These are phyloP conservation scores for Paradoxurus hermaphroditus DNA, from an alignment of 2,113 vertebrate species.

Conservation along the genomic window DNA sequence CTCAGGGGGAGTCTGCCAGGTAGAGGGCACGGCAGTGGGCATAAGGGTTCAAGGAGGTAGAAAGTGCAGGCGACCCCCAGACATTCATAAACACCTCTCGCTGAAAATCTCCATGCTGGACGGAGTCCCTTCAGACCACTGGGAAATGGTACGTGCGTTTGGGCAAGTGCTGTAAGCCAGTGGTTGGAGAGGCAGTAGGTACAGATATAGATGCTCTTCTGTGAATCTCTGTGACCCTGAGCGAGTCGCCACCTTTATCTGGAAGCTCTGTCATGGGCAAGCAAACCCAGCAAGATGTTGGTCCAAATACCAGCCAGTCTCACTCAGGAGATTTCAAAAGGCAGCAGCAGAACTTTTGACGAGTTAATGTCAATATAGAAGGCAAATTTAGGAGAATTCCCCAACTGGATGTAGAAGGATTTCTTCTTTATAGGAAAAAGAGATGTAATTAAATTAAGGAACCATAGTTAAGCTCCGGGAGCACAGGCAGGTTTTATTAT, in stretches of 20 bases:
- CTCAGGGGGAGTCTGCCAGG: rapidly evolving
- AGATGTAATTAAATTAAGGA: background rate
- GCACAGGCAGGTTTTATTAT: background rate
- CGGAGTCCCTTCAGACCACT: no score
- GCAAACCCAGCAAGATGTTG: background rate
- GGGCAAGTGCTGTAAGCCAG: no score
- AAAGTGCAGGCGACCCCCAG: background rate
- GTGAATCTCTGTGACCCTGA: background rate
- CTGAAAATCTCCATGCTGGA: rapidly evolving
- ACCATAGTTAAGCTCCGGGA: background rate
- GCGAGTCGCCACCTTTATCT: rapidly evolving
- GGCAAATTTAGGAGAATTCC: background rate
- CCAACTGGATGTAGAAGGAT: background rate
- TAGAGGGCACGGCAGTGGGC: no score
- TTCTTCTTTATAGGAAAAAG: background rate
- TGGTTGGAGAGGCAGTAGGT: background rate
- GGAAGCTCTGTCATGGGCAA: background rate
- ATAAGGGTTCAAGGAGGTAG: no score
- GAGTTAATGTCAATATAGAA: background rate
- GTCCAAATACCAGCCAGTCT: background rate
- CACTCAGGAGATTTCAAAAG: no score
- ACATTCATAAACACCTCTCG: rapidly evolving
- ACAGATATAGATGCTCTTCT: background rate
- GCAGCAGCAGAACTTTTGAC: background rate
- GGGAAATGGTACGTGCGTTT: background rate